A percentile compares a stretch with the other conserved stretches of the same genome.
These are phyloP conservation scores for Beris chalybata DNA, from an alignment of 2,888 invertebrate species.

Conservation along the genomic window DNA sequence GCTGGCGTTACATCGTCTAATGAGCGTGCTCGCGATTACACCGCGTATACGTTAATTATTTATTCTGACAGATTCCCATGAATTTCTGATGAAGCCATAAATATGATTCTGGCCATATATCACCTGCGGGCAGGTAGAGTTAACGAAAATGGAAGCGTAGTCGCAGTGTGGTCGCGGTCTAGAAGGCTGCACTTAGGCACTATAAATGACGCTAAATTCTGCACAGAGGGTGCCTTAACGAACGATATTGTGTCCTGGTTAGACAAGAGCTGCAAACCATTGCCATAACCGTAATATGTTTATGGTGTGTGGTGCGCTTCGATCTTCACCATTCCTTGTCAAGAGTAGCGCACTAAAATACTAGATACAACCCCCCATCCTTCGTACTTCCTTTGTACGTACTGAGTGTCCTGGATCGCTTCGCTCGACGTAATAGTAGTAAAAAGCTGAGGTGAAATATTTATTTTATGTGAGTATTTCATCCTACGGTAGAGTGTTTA, in stretches of 20 bases:
- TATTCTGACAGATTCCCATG: constrained; percentile 40
- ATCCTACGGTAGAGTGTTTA: constrained; percentile 18
- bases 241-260: too few relatives aligned
- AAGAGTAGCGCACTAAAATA: too few relatives aligned
- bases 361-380: too few relatives aligned
- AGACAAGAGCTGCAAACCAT: constrained; percentile 16
- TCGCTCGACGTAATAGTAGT: constrained; percentile 2
- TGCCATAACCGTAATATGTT: constrained; percentile 30
- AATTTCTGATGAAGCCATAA: constrained; percentile 39
- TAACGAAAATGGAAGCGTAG: too few relatives aligned
- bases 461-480: constrained; percentile 32
- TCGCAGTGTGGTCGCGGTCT: too few relatives aligned
- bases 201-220: too few relatives aligned
- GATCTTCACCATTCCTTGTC: too few relatives aligned
- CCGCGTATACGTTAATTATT: constrained; percentile 30
- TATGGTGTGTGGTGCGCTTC: constrained; percentile 4
- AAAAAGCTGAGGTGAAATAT: constrained; percentile 26
- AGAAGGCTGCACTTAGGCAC: too few relatives aligned
- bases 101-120: constrained; percentile 34
- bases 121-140: too few relatives aligned
- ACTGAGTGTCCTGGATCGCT: neutral
- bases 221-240: neutral
- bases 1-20: neutral
- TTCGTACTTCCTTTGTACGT: too few relatives aligned
- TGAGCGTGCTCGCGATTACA: constrained; percentile 10